These are phyloP conservation scores for Anseranas semipalmata DNA, from an alignment of 2,113 vertebrate genomes.

Conservation along the genomic window DNA sequence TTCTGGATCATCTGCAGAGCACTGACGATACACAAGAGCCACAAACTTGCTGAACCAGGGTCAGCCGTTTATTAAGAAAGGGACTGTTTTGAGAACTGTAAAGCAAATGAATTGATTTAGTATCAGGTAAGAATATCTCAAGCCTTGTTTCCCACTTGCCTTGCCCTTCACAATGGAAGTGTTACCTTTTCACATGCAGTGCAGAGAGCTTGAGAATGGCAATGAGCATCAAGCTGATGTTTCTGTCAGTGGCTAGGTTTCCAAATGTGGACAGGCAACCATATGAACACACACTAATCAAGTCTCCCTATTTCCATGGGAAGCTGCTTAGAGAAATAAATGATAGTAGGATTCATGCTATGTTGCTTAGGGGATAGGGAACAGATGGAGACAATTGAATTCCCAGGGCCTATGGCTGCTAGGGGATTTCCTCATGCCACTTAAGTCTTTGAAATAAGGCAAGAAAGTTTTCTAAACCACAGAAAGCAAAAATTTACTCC, in stretches of 20 bases:
- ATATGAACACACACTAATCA: constrained; percentile 57
- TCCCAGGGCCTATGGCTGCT: constrained; percentile 75
- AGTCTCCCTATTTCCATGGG: constrained; percentile 66
- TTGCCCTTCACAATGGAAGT: constrained; percentile 60
- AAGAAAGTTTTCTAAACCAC: constrained; percentile 62
- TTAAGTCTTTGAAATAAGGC: constrained; percentile 76
- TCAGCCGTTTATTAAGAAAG: constrained; percentile 45
- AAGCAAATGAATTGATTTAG: constrained; percentile 52
- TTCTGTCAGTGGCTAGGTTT: constrained; percentile 65
- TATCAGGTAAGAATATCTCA: constrained; percentile 58
- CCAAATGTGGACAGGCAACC: constrained; percentile 51
- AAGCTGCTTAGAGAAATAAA: constrained; percentile 75
- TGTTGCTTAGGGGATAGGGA: constrained; percentile 62
- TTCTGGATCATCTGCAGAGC: not conserved
- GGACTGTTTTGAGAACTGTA: constrained; percentile 37
- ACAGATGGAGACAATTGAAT: constrained; percentile 76
- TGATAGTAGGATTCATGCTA: constrained; percentile 66
- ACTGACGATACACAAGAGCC: not conserved
- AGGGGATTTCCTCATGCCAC: constrained; percentile 58
- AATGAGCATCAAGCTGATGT: constrained; percentile 53
- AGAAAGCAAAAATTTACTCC: constrained; percentile 61
- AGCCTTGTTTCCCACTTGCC: constrained; percentile 56
- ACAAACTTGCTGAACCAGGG: constrained; percentile 35
- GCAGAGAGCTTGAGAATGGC: constrained; percentile 53
- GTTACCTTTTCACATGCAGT: constrained; percentile 57